Evolutionary conservation across 2,797 vertebrate genomes (phyloP).

Genomic region (Pagetopsis macropterus): DNA sequence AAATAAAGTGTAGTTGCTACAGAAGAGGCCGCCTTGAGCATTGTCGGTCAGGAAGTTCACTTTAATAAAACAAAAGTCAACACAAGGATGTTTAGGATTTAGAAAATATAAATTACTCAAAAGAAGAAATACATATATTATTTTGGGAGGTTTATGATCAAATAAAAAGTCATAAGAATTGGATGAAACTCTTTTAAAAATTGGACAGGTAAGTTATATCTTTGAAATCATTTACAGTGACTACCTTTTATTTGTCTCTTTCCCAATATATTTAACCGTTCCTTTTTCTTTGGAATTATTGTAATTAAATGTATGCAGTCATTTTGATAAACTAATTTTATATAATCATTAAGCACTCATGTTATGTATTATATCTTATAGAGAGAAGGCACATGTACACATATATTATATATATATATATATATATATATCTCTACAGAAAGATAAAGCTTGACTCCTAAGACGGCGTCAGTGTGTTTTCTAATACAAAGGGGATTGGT

Average conservation of each 20-base stretch:
- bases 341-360: neutral
- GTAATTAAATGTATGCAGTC: neutral
- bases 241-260: neutral
- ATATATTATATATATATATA: too few species aligned
- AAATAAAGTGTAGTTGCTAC: neutral
- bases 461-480: slow-evolving; percentile 3
- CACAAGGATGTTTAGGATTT: neutral
- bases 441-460: neutral
- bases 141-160: neutral
- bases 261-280: neutral
- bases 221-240: neutral
- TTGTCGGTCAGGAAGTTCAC: neutral
- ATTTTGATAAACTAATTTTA: neutral
- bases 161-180: neutral
- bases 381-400: neutral
- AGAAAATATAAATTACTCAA: neutral
- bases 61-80: neutral
- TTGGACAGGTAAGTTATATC: neutral
- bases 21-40: neutral
- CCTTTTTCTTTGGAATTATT: neutral
- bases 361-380: neutral
- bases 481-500: slow-evolving; percentile 1
- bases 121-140: neutral
- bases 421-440: neutral
- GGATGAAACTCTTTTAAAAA: neutral